These are phyloP conservation scores for Enteromius fasciolatus DNA, from an alignment of 2,797 vertebrate genomes.

Conservation along the genomic window DNA sequence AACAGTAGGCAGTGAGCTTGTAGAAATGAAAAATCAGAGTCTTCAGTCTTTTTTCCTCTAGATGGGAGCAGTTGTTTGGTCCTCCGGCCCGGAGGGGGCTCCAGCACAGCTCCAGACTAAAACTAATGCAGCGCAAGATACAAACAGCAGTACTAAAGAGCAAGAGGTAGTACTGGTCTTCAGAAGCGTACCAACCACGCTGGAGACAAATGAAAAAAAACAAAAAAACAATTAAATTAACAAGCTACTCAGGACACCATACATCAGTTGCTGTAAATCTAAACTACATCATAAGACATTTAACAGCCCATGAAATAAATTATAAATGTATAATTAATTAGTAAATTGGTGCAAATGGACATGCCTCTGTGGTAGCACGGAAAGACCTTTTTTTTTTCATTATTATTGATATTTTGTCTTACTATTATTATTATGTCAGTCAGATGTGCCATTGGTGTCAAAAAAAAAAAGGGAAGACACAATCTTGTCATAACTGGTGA, in stretches of 20 bases:
- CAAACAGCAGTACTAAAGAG: slow-evolving; percentile 91
- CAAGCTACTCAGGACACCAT: background rate
- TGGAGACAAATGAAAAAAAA: slow-evolving; percentile 61
- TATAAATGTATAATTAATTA: background rate
- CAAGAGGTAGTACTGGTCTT: slow-evolving; percentile 89
- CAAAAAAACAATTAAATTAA: background rate
- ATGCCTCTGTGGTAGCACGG: background rate
- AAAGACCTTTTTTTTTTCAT: background rate
- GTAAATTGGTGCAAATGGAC: background rate
- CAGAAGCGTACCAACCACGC: slow-evolving; percentile 88
- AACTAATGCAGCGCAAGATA: slow-evolving; percentile 91
- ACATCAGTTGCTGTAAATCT: background rate
- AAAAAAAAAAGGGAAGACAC: background rate
- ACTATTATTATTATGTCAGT: background rate
- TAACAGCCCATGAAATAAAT: background rate
- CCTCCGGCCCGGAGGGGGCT: slow-evolving; percentile 60
- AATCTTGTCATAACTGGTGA: background rate
- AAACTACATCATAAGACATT: background rate
- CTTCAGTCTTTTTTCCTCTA: slow-evolving; percentile 54
- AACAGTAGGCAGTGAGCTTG: slow-evolving; percentile 88
- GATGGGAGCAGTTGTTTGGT: slow-evolving; percentile 45
- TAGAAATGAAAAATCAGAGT: slow-evolving; percentile 70
- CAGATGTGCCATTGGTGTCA: background rate
- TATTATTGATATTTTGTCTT: background rate
- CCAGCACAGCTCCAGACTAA: slow-evolving; percentile 91